Evolutionary conservation across 2,888 invertebrate genomes (phyloP).

Genomic region (Abscondita cerata): DNA sequence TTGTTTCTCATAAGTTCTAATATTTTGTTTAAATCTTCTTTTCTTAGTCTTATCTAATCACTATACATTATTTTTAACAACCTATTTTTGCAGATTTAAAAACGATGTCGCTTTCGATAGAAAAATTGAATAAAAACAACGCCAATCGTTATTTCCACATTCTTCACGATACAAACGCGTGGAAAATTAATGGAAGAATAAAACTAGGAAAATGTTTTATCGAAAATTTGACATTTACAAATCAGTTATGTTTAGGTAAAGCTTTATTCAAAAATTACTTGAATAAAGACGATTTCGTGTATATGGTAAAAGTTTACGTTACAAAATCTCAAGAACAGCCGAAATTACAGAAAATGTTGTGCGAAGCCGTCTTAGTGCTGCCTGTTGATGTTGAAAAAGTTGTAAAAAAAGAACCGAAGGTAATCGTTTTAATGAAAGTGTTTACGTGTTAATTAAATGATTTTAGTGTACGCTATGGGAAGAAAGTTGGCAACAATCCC

Average conservation of each 20-base stretch:
- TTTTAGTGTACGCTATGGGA: conserved; percentile 25
- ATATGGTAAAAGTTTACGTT: conserved; percentile 21
- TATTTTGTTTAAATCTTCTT: no score
- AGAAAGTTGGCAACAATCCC: conserved; percentile 15
- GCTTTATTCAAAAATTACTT: conserved; percentile 26
- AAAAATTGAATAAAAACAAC: conserved; percentile 21
- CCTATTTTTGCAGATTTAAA: conserved; percentile 26
- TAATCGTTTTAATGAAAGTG: not conserved
- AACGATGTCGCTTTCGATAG: conserved; percentile 21
- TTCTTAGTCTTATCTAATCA: no score
- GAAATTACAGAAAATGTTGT: conserved; percentile 3
- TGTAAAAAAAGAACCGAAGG: conserved; percentile 12
- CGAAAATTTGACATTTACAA: conserved; percentile 8
- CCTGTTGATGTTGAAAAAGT: conserved; percentile 12
- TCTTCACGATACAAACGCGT: conserved; percentile 13
- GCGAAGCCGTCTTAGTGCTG: conserved; percentile 16
- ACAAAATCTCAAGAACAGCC: not conserved
- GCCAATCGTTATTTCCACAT: conserved; percentile 22
- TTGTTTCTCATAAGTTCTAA: no score
- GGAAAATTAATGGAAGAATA: conserved; percentile 26
- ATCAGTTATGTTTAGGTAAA: conserved; percentile 20
- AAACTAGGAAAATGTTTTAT: conserved; percentile 23
- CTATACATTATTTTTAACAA: no score
- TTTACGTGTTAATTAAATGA: not conserved
- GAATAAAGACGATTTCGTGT: conserved; percentile 10